Evolutionary conservation across 2,113 vertebrate species (phyloP).

Genomic region (Coryphaenoides rupestris): DNA sequence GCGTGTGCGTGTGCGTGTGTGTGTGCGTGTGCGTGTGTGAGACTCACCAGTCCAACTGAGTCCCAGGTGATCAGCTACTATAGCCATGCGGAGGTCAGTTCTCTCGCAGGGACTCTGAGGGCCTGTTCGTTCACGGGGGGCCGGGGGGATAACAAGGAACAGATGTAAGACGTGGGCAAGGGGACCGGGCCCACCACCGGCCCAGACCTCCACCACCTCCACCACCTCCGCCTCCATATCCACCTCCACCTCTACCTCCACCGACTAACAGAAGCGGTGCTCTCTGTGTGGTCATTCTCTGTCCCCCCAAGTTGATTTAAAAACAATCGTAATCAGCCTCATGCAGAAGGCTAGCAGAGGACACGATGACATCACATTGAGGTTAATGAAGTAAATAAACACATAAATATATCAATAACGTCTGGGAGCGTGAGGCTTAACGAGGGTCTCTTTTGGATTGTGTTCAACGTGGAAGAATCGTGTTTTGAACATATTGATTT

Average conservation of each 20-base stretch:
- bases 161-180: background rate
- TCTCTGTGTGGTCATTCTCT: background rate
- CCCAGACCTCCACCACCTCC: background rate
- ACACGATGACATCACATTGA: slow-evolving; percentile 7
- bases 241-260: no score
- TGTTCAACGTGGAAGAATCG: background rate
- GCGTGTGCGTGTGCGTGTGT: background rate
- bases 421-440: slow-evolving; percentile 50
- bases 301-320: background rate
- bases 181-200: no score
- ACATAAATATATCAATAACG: no score
- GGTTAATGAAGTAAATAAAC: no score
- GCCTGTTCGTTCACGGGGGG: slow-evolving; percentile 82
- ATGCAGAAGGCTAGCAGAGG: slow-evolving; percentile 12
- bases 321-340: background rate
- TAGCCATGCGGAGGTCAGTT: slow-evolving; percentile 98
- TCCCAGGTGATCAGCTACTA: slow-evolving; percentile 97
- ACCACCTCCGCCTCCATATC: background rate
- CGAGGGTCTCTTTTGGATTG: slow-evolving; percentile 23
- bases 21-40: background rate
- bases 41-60: slow-evolving; percentile 98
- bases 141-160: slow-evolving; percentile 21
- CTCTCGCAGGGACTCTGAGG: slow-evolving; percentile 98
- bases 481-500: no score
- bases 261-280: background rate